phyloP scores from a whole-genome alignment of 2,888 invertebrate genomes.

The Diarsia mendica region DNA sequence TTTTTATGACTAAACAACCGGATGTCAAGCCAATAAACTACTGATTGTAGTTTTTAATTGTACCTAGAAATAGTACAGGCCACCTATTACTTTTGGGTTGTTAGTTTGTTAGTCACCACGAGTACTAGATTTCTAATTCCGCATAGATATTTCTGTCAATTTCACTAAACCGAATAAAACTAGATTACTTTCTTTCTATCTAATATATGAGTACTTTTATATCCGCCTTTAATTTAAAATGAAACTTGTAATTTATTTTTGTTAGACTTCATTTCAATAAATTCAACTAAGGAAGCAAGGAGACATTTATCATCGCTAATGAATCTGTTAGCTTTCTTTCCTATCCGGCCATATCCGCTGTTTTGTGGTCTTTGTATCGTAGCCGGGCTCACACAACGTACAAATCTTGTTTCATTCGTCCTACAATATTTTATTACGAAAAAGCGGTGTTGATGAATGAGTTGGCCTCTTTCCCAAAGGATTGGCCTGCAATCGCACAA shows the following conservation, averaged over 20 bases:
- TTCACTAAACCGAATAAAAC: background rate
- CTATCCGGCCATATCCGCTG: background rate
- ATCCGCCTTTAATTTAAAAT: background rate
- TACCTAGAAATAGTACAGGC: background rate
- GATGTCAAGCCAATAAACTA: constrained; percentile 63
- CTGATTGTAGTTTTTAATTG: constrained; percentile 48
- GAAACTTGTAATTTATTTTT: background rate
- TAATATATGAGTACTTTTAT: background rate
- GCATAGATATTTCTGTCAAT: background rate
- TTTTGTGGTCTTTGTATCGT: no score
- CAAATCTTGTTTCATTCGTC: background rate
- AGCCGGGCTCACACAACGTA: no score
- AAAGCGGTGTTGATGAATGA: no score
- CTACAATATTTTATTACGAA: background rate
- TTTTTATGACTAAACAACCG: constrained; percentile 58
- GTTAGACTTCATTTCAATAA: constrained; percentile 2
- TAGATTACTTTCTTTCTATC: constrained; percentile 15
- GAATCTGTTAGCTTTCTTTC: constrained; percentile 2
- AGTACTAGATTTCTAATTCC: constrained; percentile 1
- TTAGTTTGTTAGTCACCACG: background rate
- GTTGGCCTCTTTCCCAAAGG: no score
- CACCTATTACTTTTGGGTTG: background rate
- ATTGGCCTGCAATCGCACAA: no score
- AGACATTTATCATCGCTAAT: background rate
- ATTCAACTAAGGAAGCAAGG: background rate